Base-by-base conservation (phyloP, 2,888 invertebrate species). In the Pandemis heparana region DNA sequence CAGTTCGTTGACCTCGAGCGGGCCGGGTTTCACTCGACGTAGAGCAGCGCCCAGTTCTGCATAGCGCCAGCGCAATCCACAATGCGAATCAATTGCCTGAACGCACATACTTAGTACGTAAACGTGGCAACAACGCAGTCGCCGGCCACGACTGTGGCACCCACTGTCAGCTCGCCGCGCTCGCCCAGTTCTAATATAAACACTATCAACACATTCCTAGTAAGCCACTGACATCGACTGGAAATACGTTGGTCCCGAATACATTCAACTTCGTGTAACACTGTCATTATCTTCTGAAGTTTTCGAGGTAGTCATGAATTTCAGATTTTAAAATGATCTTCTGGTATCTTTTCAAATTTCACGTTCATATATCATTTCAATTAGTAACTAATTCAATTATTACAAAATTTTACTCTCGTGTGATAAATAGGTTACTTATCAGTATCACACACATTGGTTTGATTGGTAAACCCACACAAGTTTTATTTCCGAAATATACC, bases 1-100 rank as follows among this genome's bases (percentile, higher is more conserved):
- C 89, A 91, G 94, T 92, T 93, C 94, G 85, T 88, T 89, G 92
- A 93, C 91, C 94, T 88, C 89, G 85, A 85, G 84, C 89, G 84
- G 86, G 90, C 91, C 89, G 88, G 92, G 94, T 94, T 94, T 94
- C 92, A 93, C 94, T 94, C 88, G 88, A 92, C 88, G 89, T 89
- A 89, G 86, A 92, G 84, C 85, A 89, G 87, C 77, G 78, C 75
- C 77, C 76, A 78, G 77, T 75, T 74, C 87, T 76, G 75, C 76
- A 75, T 76, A 76, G 75, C 74, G 77, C 73, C 76, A 75, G 76
- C 75, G 75, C 76, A 72, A 82, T 81, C 83, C 81, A 82, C 80
- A 80, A 80, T 80, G 83, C 80, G 82, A 84, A 85, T 85, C 83
- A 82, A 84, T 84, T 79, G 78, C 68, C 74, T 80, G 83, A 81